Evolutionary conservation across 1,140 invertebrate genomes (phyloP).

Genomic region (Euura lappo): DNA sequence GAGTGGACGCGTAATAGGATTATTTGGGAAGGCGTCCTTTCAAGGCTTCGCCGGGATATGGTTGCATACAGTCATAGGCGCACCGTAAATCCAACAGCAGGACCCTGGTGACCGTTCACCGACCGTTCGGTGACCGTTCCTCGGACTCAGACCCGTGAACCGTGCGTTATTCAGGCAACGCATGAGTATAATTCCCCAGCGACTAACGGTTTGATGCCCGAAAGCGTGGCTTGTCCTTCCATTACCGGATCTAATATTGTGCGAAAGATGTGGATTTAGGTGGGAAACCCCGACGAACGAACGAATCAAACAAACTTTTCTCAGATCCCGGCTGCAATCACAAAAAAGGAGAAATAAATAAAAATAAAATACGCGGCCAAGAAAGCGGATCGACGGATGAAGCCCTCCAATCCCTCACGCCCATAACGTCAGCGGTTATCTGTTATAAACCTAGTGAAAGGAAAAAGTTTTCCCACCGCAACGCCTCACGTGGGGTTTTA

Average conservation of each 20-base stretch:
- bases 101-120: background rate
- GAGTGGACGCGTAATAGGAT: constrained; percentile 1
- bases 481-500: no score
- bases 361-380: background rate
- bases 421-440: no score
- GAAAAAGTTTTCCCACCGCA: no score
- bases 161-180: background rate
- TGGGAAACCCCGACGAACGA: background rate
- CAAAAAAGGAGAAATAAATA: background rate
- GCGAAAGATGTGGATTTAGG: background rate
- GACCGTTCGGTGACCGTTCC: background rate
- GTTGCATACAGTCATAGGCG: background rate
- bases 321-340: background rate
- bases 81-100: background rate
- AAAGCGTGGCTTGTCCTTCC: background rate
- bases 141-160: background rate
- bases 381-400: background rate
- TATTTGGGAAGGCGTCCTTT: background rate
- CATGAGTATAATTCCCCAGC: constrained; percentile 2
- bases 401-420: background rate
- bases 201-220: constrained; percentile 2
- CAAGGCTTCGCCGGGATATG: background rate
- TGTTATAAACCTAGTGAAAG: no score
- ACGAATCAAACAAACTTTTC: background rate
- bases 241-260: background rate